Evolutionary conservation across 2,888 invertebrate species (phyloP).

Genomic region (Heliconius hortense): DNA sequence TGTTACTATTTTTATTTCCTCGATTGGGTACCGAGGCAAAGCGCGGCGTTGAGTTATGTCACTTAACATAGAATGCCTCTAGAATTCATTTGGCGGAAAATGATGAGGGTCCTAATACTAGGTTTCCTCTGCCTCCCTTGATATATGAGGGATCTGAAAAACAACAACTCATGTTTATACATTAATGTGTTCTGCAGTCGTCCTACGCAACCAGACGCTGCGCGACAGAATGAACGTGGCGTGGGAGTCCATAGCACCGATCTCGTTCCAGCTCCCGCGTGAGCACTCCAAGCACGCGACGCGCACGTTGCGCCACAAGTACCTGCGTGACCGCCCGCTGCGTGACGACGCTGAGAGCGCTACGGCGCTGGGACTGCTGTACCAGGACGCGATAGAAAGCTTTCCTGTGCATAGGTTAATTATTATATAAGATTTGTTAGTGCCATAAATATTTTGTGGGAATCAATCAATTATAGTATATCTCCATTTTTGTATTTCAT

Average conservation of each 20-base stretch:
- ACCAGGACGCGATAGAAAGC: conserved; percentile 46
- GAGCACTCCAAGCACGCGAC: conserved; percentile 50
- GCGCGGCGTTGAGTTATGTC: no score
- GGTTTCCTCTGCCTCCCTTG: no score
- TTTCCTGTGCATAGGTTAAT: conserved; percentile 46
- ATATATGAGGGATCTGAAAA: no score
- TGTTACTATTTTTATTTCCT: no score
- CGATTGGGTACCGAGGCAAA: no score
- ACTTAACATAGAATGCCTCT: no score
- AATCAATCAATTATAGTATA: not conserved
- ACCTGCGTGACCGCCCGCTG: conserved; percentile 56
- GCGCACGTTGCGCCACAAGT: conserved; percentile 45
- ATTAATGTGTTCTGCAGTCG: conserved; percentile 9
- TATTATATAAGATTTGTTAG: not conserved
- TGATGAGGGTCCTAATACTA: no score
- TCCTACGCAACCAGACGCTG: conserved; percentile 70
- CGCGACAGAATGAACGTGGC: conserved; percentile 80
- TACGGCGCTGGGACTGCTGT: conserved; percentile 41
- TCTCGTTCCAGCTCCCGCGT: conserved; percentile 84
- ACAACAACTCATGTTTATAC: no score
- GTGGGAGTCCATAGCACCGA: conserved; percentile 84
- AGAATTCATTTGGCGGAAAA: no score
- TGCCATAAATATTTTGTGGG: not conserved
- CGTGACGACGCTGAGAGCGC: conserved; percentile 36
- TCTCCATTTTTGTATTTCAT: conserved; percentile 42